phyloP scores from a whole-genome alignment of 2,113 vertebrate species.

The Trogon surrucura region DNA sequence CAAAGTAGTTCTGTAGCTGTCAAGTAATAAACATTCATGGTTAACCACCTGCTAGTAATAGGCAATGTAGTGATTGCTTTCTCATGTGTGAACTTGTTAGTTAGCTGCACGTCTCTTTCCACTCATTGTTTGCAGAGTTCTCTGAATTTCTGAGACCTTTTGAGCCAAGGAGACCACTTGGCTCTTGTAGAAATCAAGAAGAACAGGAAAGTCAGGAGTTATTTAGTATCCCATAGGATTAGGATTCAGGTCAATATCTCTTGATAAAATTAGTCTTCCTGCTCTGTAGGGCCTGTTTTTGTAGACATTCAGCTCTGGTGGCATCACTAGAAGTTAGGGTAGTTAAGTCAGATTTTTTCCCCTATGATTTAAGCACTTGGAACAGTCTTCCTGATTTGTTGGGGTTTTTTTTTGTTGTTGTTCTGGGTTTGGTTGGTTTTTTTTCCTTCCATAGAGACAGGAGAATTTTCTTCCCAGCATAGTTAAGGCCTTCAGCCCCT shows the following conservation, averaged over 20 bases:
- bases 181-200: neutral
- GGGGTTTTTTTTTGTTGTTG: no score
- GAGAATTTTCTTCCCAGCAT: neutral
- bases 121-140: conserved; percentile 1
- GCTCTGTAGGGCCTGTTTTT: neutral
- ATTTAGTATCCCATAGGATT: neutral
- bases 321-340: neutral
- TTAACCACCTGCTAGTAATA: conserved; percentile 26
- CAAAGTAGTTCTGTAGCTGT: neutral
- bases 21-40: neutral
- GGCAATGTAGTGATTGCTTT: neutral
- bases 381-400: neutral
- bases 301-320: neutral
- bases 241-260: neutral
- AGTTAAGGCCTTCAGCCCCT: neutral
- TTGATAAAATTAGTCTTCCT: neutral
- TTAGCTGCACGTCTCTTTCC: conserved; percentile 25
- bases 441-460: neutral
- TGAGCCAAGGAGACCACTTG: neutral
- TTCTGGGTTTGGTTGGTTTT: neutral
- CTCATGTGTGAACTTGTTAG: neutral
- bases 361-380: neutral
- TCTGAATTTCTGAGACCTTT: neutral
- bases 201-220: neutral
- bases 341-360: neutral